Conservation (phyloP, 2,113 vertebrate genomes). For the Pitta sordida region DNA sequence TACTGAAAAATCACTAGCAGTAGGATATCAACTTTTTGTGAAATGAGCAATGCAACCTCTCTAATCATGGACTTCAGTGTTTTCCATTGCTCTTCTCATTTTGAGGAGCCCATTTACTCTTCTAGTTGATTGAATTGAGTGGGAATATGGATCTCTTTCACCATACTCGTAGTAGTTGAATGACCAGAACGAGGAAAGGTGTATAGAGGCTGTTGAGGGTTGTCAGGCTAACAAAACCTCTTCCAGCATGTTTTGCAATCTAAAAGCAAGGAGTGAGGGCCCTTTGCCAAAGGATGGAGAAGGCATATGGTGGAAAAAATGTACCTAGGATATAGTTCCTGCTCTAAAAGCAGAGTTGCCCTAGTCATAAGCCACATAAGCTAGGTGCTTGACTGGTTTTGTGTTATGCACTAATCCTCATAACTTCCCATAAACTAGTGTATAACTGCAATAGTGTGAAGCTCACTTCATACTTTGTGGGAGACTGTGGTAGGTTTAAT, state of each 20-base stretch:
- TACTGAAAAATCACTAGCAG: not conserved
- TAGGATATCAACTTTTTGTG: not conserved
- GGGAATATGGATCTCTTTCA: not conserved
- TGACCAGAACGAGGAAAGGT: not conserved
- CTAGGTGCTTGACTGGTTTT: not conserved
- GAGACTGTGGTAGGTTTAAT: not conserved
- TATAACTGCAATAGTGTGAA: not conserved
- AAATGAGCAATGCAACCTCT: not conserved
- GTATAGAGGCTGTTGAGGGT: not conserved
- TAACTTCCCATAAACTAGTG: not conserved
- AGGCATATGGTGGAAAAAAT: not conserved
- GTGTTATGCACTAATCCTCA: not conserved
- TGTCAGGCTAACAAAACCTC: not conserved
- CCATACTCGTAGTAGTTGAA: not conserved
- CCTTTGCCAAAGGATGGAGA: not conserved
- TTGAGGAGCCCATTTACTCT: not conserved
- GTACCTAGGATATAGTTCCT: not conserved
- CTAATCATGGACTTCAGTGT: not conserved
- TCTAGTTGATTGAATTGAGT: not conserved
- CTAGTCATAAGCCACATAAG: not conserved
- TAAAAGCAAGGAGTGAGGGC: not conserved
- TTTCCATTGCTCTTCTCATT: not conserved
- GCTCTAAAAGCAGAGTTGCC: not conserved
- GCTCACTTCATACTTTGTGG: not conserved
- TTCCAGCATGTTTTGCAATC: not conserved